Evolutionary conservation across 2,113 vertebrate genomes (phyloP).

Genomic region (human (Homo sapiens)): GRCh38 chr15:25795001-25795500

Average conservation of each 20-base stretch:
- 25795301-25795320: accelerated
- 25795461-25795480: not conserved
- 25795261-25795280: not conserved
- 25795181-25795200: not conserved
- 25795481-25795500: not conserved
- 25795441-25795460: not conserved
- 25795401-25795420: not conserved
- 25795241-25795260: accelerated
- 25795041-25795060: not conserved
- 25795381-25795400: not conserved
- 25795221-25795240: not conserved
- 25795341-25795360: not conserved
- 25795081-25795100: not conserved
- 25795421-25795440: not conserved
- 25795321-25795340: not conserved
- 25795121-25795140: not conserved
- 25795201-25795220: not conserved
- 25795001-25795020: conserved; percentile 22
- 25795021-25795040: not conserved
- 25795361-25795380: not conserved
- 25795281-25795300: not conserved
- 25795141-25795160: too few relatives aligned
- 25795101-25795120: not conserved
- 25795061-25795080: not conserved
- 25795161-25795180: not conserved